A percentile compares a stretch with the other conserved stretches of the same genome.
phyloP scores from a whole-genome alignment of 2,113 vertebrate genomes.

The Suncus etruscus region DNA sequence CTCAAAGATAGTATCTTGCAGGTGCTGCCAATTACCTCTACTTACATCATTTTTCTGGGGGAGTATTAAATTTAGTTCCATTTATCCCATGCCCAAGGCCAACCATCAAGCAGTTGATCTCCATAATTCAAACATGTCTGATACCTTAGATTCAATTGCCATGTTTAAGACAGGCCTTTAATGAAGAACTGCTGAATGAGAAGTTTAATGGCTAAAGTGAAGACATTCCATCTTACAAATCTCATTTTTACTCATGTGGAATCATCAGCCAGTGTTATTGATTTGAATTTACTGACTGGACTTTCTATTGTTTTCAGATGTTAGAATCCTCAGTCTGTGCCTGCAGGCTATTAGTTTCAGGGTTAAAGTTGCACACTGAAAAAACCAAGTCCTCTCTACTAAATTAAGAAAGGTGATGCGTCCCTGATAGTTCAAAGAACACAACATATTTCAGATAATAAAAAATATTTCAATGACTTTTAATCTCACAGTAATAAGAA shows the following conservation, averaged over 20 bases:
- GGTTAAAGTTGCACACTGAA: not conserved
- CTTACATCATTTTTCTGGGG: slow-evolving; percentile 60
- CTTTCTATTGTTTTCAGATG: slow-evolving; percentile 73
- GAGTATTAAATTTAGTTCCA: slow-evolving; percentile 66
- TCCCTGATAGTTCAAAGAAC: not conserved
- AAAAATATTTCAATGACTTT: not conserved
- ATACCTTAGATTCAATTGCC: slow-evolving; percentile 68
- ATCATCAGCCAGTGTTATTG: slow-evolving; percentile 71
- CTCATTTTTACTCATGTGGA: slow-evolving; percentile 57
- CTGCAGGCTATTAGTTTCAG: slow-evolving; percentile 45
- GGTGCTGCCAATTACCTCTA: slow-evolving; percentile 65
- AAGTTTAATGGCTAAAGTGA: slow-evolving; percentile 65
- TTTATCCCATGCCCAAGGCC: slow-evolving; percentile 69
- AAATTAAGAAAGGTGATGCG: not conserved
- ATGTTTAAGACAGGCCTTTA: slow-evolving; percentile 73
- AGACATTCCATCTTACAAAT: slow-evolving; percentile 74
- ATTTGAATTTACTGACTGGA: slow-evolving; percentile 70
- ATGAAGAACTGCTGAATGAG: slow-evolving; percentile 73
- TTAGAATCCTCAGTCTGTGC: not conserved
- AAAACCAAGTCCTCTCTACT: not conserved
- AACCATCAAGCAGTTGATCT: slow-evolving; percentile 65
- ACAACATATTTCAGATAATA: not conserved
- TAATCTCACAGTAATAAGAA: not conserved
- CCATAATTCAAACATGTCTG: slow-evolving; percentile 76
- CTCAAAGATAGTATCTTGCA: slow-evolving; percentile 46